Conservation (phyloP, 2,888 invertebrate species). For the Metacarcinus magister region DNA sequence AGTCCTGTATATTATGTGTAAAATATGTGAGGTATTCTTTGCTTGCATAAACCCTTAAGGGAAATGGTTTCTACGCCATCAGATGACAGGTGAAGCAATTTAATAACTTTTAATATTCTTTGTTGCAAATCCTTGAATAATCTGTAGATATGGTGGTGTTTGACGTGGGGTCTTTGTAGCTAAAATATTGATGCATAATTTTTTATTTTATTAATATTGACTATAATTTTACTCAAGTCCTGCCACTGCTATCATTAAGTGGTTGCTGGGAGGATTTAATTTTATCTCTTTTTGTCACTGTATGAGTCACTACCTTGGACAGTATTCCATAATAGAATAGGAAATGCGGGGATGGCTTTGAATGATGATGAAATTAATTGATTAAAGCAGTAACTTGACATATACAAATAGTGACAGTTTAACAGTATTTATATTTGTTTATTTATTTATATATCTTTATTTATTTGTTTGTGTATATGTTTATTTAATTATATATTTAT, state of each 20-base stretch:
- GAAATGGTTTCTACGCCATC: not conserved
- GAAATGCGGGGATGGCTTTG: not conserved
- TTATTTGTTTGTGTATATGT: not conserved
- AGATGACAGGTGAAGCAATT: not conserved
- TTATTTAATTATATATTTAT: not conserved
- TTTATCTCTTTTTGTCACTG: not conserved
- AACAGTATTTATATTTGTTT: not conserved
- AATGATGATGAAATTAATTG: not conserved
- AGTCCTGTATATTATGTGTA: not conserved
- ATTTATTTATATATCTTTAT: not conserved
- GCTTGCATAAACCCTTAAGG: not conserved
- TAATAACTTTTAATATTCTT: not conserved
- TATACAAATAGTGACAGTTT: not conserved
- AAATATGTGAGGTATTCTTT: not conserved
- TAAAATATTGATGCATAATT: no score
- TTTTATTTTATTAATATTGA: not conserved
- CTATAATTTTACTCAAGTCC: not conserved
- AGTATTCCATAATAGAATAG: not conserved
- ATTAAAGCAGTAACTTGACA: not conserved
- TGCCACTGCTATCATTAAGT: not conserved
- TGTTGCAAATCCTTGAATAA: not conserved
- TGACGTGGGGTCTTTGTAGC: no score
- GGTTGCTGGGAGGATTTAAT: not conserved
- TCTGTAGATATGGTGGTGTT: not conserved
- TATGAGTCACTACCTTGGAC: not conserved